Evolutionary conservation across 2,888 invertebrate genomes (phyloP).

Genomic region (Ennomos quercinarius): DNA sequence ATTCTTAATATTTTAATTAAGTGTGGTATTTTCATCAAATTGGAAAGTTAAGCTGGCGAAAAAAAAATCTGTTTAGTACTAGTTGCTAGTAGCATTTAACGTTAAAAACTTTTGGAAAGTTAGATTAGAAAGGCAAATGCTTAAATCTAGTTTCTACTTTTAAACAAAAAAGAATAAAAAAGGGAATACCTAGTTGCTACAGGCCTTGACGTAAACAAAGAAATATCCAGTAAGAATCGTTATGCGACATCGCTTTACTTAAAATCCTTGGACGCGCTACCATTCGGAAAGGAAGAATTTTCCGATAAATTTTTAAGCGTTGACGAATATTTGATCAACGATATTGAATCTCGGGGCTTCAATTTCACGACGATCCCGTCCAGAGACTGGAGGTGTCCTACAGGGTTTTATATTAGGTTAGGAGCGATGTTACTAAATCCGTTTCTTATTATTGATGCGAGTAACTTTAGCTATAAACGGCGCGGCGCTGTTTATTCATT

Average conservation of each 20-base stretch:
- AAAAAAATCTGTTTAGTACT: too few species aligned
- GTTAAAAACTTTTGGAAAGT: too few species aligned
- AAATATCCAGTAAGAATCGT: neutral
- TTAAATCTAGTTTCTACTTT: too few species aligned
- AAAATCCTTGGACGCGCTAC: neutral
- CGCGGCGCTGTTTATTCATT: slow-evolving; percentile 54
- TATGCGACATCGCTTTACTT: neutral
- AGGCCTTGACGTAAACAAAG: too few species aligned
- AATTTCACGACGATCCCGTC: slow-evolving; percentile 8
- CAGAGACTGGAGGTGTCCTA: slow-evolving; percentile 7
- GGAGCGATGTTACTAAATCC: slow-evolving; percentile 6
- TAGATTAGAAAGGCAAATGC: too few species aligned
- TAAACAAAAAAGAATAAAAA: too few species aligned
- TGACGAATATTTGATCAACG: slow-evolving; percentile 38
- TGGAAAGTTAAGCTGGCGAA: too few species aligned
- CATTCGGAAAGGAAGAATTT: neutral
- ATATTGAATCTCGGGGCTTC: slow-evolving; percentile 30
- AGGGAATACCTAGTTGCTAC: too few species aligned
- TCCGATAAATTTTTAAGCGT: slow-evolving; percentile 26
- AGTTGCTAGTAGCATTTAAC: too few species aligned
- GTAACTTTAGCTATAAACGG: slow-evolving; percentile 38
- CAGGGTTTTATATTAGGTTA: slow-evolving; percentile 21
- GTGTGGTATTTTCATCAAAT: too few species aligned
- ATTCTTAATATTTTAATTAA: too few species aligned
- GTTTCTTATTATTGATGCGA: slow-evolving; percentile 21